Base-by-base conservation (phyloP, 1,140 invertebrate genomes). In the Zophobas atratus region DNA sequence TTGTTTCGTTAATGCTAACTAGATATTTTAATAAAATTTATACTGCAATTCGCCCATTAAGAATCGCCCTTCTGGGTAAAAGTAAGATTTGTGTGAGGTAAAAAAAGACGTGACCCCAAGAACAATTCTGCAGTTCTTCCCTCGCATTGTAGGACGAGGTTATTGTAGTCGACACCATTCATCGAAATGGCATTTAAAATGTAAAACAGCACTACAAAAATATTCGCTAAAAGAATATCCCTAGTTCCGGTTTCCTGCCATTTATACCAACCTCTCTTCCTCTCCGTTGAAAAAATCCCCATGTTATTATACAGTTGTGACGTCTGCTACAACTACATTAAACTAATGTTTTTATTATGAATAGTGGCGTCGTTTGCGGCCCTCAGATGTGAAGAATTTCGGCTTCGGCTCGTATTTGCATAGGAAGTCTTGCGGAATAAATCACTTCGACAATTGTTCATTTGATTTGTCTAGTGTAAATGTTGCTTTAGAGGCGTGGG, bases 161-260 rank as follows among this genome's bases (percentile, higher is more conserved):
- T 70, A 39, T 72, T 72, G 70, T 53, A 43, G 70, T 51, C 51
- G 70, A 73, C 49, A 48, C 60, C 60, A 74, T 55, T 51, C 78
- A 79, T 79, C 74, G 70, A 79, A 81, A 77, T 56, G 70, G 74
- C 71, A 74, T 77, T 77, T 77, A 73, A 79, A 81, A 81, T 82
- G 82, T 82, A 83, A 79, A 82, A 78, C 57, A 79, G 79, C 70
- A 72, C 78, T 79, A 79, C 76, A 81, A 80, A 82, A 83, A 83
- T 83, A 81, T 82, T 82, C 81, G 63, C 75, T 78, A 78, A 83
- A 81, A 81, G 81, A 79, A 82, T 80, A 82, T 81, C 77, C 76
- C 79, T 70, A 76, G 77, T 83, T 83, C 81, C 82, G 79, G 81
- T 80, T 82, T 82, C 82, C 82, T 81, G 82, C 75, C 78, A 81